These are phyloP conservation scores for Hirudinaria manillensis DNA, from an alignment of 2,888 invertebrate genomes.

Conservation along the genomic window DNA sequence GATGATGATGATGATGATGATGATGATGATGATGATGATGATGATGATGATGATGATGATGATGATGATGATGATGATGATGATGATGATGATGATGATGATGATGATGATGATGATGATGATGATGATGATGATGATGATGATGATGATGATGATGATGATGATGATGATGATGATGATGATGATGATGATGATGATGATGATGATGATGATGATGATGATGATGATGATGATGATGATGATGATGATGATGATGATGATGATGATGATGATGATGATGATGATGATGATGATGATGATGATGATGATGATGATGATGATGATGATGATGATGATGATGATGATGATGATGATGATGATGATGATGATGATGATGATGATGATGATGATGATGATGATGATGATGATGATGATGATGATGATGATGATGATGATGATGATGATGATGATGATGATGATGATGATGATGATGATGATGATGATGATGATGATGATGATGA, in stretches of 20 bases:
- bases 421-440: constrained; percentile 22
- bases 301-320: constrained; percentile 22
- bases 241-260: constrained; percentile 22
- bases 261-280: constrained; percentile 6
- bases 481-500: constrained; percentile 22
- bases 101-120: constrained; percentile 22
- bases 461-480: constrained; percentile 22
- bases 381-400: constrained; percentile 6
- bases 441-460: constrained; percentile 6
- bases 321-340: constrained; percentile 6
- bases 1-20: constrained; percentile 22
- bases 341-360: constrained; percentile 22
- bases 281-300: constrained; percentile 22
- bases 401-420: constrained; percentile 22
- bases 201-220: constrained; percentile 6
- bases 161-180: constrained; percentile 22
- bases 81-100: constrained; percentile 6
- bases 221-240: constrained; percentile 22
- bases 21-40: constrained; percentile 6
- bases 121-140: constrained; percentile 22
- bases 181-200: constrained; percentile 22
- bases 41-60: constrained; percentile 22
- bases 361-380: constrained; percentile 22
- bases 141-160: constrained; percentile 6
- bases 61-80: constrained; percentile 22